Evolutionary conservation across 1,140 invertebrate genomes (phyloP).

Genomic region (Mycetomoellerius zeteki): DNA sequence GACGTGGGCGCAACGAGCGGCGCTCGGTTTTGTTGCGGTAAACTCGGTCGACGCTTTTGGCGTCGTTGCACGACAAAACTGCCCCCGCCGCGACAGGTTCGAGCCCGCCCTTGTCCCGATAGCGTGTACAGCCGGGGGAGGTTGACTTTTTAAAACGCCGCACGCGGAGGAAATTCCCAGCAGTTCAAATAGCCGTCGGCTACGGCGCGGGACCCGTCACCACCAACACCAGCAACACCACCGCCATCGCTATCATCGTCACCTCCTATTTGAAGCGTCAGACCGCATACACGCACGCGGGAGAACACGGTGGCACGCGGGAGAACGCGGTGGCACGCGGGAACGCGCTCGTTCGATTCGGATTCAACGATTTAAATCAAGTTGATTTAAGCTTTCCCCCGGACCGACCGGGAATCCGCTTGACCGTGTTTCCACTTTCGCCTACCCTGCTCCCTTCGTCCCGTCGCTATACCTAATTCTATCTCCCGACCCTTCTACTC

Average conservation of each 20-base stretch:
- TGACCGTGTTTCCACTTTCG: constrained; percentile 70
- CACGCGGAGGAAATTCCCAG: constrained; percentile 64
- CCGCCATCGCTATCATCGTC: background rate
- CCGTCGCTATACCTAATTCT: background rate
- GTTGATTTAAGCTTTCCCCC: constrained; percentile 76
- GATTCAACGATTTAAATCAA: constrained; percentile 76
- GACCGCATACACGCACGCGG: constrained; percentile 11
- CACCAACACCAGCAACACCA: background rate
- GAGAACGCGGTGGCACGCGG: constrained; percentile 29
- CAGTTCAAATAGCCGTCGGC: constrained; percentile 73
- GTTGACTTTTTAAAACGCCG: constrained; percentile 74
- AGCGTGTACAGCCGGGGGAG: constrained; percentile 44
- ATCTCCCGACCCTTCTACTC: constrained; percentile 15
- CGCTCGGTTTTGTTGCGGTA: constrained; percentile 42
- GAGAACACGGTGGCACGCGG: constrained; percentile 21
- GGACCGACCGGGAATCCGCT: constrained; percentile 61
- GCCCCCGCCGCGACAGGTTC: constrained; percentile 62
- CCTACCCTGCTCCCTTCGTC: constrained; percentile 12
- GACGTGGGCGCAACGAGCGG: constrained; percentile 24
- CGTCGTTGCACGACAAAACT: constrained; percentile 71
- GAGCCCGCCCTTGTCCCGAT: constrained; percentile 49
- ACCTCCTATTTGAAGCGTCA: background rate
- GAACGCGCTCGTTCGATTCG: constrained; percentile 67
- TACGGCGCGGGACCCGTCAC: constrained; percentile 46
- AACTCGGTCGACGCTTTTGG: constrained; percentile 70